Base-by-base conservation (phyloP, 2,113 vertebrate genomes). In the Cercocebus atys region DNA sequence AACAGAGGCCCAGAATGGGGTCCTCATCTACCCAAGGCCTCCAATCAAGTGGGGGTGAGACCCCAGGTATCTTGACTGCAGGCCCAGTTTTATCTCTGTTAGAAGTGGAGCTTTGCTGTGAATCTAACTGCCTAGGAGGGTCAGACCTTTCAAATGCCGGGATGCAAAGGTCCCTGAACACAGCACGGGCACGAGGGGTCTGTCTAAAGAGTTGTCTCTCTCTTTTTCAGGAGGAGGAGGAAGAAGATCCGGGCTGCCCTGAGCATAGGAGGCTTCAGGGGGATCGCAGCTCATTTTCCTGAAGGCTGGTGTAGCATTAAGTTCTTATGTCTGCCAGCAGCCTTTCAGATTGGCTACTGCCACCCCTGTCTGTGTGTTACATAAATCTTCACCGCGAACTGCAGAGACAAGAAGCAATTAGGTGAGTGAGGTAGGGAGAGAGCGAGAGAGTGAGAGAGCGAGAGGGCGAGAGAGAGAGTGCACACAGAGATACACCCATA, bases 301-400 rank as follows among this genome's bases (percentile, higher is more conserved):
- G 95, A 93, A 97, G 98, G 95, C 98, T 98, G 94, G 59, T 57
- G 90, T 68, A 95, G 97, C 97, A 72, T 98, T 98, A 98, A 98
- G 97, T 97, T 98, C 98, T 98, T 98, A 25, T 61, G 95, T 96
- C 97, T 87, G 2, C 96, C 66, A 98, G 97, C 96, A 96, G 98
- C 88, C 97, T 97, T 98, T 98, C 97, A 90, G 92, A 98, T 85
- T 97, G 97, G 94, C 93, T 52, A 47, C 73, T 84, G 86, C 94
- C 95, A 93, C 97, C 92, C 85, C 83, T 97, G 98, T 96, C 98
- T 82, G 93, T 8, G 82, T 68, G 96, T 97, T 98, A 97, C 96
- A 98, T 98, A 98, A 98, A 98, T 98, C 98, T 97, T 98, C 52
- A 35, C 81, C 50, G 7, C 78, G 64, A 97, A 98, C 98, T 98